phyloP scores from a whole-genome alignment of 2,888 invertebrate species.

The Conchocele bisecta region DNA sequence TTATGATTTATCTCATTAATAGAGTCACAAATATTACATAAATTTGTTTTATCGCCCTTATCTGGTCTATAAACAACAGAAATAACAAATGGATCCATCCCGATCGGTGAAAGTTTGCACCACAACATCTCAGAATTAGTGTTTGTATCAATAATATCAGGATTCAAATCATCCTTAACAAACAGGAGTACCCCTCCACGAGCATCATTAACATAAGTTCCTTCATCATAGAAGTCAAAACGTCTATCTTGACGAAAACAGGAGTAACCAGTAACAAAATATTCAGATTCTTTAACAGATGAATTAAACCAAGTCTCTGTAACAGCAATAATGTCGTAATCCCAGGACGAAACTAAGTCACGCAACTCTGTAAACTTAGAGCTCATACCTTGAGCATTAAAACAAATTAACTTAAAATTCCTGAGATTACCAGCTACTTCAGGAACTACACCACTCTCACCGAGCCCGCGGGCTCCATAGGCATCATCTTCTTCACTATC shows the following conservation, averaged over 20 bases:
- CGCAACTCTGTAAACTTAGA: not conserved
- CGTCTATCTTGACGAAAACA: not conserved
- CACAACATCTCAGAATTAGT: not conserved
- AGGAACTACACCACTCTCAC: too few relatives aligned
- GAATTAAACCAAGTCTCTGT: not conserved
- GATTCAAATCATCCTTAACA: not conserved
- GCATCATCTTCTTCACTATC: too few relatives aligned
- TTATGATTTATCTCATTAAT: not conserved
- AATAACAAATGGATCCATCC: not conserved
- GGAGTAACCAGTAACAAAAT: not conserved
- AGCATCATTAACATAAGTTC: not conserved
- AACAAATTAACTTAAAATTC: not conserved
- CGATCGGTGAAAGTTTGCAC: not conserved
- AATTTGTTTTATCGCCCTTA: not conserved
- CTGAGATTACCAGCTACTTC: too few relatives aligned
- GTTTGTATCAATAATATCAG: not conserved
- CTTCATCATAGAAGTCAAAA: not conserved
- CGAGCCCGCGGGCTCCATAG: too few relatives aligned
- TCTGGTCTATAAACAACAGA: not conserved
- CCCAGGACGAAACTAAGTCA: not conserved
- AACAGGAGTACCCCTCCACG: not conserved
- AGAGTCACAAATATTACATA: not conserved
- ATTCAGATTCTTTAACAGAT: not conserved
- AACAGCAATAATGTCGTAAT: not conserved
- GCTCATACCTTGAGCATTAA: slow-evolving; percentile 4